Percentiles rank a stretch among this genome's conserved stretches.
Evolutionary conservation across 2,888 invertebrate species (phyloP).

Genomic region (Incurvaria masculella): DNA sequence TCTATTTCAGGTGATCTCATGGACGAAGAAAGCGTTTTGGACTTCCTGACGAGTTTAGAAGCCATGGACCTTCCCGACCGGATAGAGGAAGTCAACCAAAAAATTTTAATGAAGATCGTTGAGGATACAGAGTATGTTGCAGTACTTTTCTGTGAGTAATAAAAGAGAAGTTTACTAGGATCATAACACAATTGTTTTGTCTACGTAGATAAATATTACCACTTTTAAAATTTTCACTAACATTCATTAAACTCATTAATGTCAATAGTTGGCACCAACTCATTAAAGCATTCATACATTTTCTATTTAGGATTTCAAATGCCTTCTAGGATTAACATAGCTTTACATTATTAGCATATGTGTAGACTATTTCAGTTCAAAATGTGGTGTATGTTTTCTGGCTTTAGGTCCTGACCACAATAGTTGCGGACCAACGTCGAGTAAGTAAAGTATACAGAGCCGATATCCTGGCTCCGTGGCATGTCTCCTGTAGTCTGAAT

Average conservation of each 20-base stretch:
- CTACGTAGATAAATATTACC: neutral
- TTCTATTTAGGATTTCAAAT: no score
- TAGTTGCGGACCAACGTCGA: constrained; percentile 53
- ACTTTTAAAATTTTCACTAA: neutral
- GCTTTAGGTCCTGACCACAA: constrained; percentile 56
- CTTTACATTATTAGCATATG: no score
- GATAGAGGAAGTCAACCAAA: constrained; percentile 93
- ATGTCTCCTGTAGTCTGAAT: neutral
- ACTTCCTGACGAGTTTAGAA: constrained; percentile 91
- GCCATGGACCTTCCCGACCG: constrained; percentile 93
- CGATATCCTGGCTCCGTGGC: neutral
- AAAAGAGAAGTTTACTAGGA: neutral
- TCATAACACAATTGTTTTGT: neutral
- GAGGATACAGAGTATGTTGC: constrained; percentile 91
- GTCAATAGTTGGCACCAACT: no score
- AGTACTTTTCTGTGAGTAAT: constrained; percentile 89
- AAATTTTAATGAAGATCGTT: constrained; percentile 85
- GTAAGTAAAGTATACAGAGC: constrained; percentile 37
- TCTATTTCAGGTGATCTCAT: constrained; percentile 76
- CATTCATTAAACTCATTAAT: neutral
- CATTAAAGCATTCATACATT: no score
- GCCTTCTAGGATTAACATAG: no score
- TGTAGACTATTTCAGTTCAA: no score
- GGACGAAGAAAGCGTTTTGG: constrained; percentile 91
- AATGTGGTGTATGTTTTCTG: constrained; percentile 44